Evolutionary conservation across 2,797 vertebrate genomes (phyloP), one percentile per base, ranked within the genome.

Genomic region (Sebastes matsubarae): DNA sequence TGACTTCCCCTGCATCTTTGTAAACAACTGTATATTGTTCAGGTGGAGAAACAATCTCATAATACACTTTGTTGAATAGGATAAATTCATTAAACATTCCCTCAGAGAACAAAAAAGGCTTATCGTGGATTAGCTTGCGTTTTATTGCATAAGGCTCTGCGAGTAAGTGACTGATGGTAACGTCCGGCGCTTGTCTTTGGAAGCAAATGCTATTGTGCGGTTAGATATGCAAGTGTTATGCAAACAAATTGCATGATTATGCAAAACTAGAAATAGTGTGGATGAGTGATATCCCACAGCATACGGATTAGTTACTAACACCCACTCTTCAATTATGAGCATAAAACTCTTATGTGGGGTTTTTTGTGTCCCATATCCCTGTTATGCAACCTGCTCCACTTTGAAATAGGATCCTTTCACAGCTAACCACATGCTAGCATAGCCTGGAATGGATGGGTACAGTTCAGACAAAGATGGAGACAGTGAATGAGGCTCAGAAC

Each of bases 251-350:
- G 83, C 78, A 79, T 75, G 85, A 89, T 94, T 90, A 90, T 90
- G 84, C 79, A 81, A 84, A 91, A 92, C 68, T 84, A 73, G 79
- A 88, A 91, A 91, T 84, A 84, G 85, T 83, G 85, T 74, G 84
- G 81, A 86, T 89, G 86, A 88, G 73, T 90, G 89, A 89, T 93
- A 89, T 91, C 87, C 90, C 90, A 86, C 82, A 87, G 90, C 87
- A 77, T 75, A 80, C 52, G 88, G 92, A 94, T 94, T 94, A 94
- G 89, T 87, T 82, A 81, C 89, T 85, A 88, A 94, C 91, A 89
- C 92, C 90, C 91, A 91, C 90, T 85, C 90, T 76, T 90, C 87
- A 92, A 93, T 93, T 92, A 93, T 85, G 84, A 89, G 88, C 91
- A 86, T 91, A 89, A 92, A 92, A 93, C 85, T 90, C 88, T 75